Base-by-base conservation (phyloP, 2,113 vertebrate genomes). In the Takifugu bimaculatus region DNA sequence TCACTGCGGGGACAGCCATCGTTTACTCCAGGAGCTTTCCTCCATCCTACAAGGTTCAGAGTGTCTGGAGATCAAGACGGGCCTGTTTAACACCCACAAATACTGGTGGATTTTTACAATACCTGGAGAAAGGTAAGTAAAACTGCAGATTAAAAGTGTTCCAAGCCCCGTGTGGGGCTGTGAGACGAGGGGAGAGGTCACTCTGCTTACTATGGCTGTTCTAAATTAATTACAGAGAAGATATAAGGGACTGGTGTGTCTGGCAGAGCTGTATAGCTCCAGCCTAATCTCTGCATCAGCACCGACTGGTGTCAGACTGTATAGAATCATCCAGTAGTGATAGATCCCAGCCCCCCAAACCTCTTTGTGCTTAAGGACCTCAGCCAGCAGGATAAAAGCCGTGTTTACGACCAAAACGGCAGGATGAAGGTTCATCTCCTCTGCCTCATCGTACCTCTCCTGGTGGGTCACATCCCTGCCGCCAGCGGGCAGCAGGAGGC, bases 401-500 rank as follows among this genome's bases (percentile, higher is more conserved):
- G 60, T 13, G 6, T n/a, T 72, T 20, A 60, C 20, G 12, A 63
- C 15, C 35, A 61, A 57, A 20, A 65, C 7, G 26, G 47, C 72
- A 81, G 48, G 61, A 88, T 88, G 81, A 85, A 86, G 67, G 67
- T 49, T 53, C 45, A 14, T 26, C 52, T 82, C 26, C 35, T 74
- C 56, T 57, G 63, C 28, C 61, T 79, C 69, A 50, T 57, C 45
- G 27, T 87, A 12, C 20, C 85, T 26, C 20, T 89, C 14, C 39
- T 88, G 60, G 67, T 53, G 1, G 72, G 65, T 44, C 63, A 75
- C 39, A 2, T 81, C 6, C 43, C 76, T 6, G 28, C 79, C 12
- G 71, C 65, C 62, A 70, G 43, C 15, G 88, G 83, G 32, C 90
- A 91, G 60, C 75, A 62, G 26, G 72, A 76, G 55, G 65, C 68